A percentile compares a stretch with the other conserved stretches of the same genome.
phyloP scores from a whole-genome alignment of 1,140 invertebrate species.

The Ericerus pela region DNA sequence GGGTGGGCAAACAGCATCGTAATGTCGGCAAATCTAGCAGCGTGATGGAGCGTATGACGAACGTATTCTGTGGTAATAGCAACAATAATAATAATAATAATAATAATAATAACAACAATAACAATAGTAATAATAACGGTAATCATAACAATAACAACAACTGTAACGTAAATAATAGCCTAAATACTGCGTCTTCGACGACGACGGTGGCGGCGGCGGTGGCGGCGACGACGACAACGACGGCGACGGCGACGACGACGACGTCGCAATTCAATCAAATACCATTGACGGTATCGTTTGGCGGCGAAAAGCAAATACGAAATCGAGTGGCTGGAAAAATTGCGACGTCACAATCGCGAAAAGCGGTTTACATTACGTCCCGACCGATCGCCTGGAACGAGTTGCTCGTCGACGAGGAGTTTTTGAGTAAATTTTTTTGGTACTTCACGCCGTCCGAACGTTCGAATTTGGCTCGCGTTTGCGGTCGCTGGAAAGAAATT shows the following conservation, averaged over 20 bases:
- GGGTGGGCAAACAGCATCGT: constrained; percentile 43
- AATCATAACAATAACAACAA: constrained; percentile 16
- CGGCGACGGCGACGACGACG: too few relatives aligned
- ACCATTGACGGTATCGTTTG: background rate
- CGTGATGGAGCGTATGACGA: constrained; percentile 71
- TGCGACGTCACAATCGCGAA: constrained; percentile 1
- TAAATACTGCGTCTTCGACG: too few relatives aligned
- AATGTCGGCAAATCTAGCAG: constrained; percentile 31
- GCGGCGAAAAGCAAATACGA: constrained; percentile 11
- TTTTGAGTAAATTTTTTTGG: constrained; percentile 66
- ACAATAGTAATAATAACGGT: background rate
- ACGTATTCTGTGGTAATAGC: constrained; percentile 55
- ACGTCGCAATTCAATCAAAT: constrained; percentile 6
- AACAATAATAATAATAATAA: constrained; percentile 14
- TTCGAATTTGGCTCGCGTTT: constrained; percentile 61
- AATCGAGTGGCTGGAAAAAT: constrained; percentile 14
- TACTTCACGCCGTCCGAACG: constrained; percentile 69
- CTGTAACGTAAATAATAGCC: background rate
- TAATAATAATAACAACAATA: constrained; percentile 14
- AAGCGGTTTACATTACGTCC: constrained; percentile 15
- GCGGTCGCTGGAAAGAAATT: constrained; percentile 68
- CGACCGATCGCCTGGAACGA: constrained; percentile 51
- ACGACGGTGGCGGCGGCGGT: too few relatives aligned
- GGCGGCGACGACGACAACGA: too few relatives aligned
- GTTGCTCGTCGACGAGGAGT: constrained; percentile 64